A percentile compares a stretch with the other conserved stretches of the same genome.
Conservation (phyloP, 1,140 invertebrate genomes). For the Oscheius sp. region DNA sequence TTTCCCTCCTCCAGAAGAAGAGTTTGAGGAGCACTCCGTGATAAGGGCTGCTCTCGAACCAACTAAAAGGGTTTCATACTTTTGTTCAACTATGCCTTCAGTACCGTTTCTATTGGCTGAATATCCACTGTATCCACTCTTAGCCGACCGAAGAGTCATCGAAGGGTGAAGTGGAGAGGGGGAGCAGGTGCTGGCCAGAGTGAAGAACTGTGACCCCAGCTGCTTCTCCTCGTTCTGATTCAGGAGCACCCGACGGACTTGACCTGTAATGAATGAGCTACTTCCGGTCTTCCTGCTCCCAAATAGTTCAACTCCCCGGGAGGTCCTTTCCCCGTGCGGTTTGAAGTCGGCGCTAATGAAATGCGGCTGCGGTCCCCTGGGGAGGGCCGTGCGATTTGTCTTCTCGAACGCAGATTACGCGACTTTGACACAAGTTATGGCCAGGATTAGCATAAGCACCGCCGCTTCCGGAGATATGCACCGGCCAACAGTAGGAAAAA, state of each 20-base stretch:
- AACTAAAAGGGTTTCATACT: constrained; percentile 22
- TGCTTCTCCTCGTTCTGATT: constrained; percentile 29
- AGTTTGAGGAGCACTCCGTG: constrained; percentile 48
- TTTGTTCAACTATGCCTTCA: constrained; percentile 6
- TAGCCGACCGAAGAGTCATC: constrained; percentile 46
- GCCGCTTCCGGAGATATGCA: constrained; percentile 17
- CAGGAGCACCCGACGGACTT: constrained; percentile 30
- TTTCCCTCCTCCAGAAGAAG: constrained; percentile 52
- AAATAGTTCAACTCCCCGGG: neutral
- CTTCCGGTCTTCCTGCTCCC: too few relatives aligned
- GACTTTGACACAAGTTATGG: constrained; percentile 11
- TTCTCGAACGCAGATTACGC: constrained; percentile 8
- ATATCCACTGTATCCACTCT: constrained; percentile 52
- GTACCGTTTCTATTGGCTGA: constrained; percentile 37
- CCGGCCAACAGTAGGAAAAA: neutral
- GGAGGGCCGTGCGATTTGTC: neutral
- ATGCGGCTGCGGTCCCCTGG: neutral
- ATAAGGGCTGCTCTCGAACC: constrained; percentile 55
- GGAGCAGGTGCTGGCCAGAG: constrained; percentile 26
- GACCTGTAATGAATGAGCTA: too few relatives aligned
- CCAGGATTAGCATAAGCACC: constrained; percentile 13
- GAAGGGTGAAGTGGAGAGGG: constrained; percentile 20
- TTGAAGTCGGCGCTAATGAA: neutral
- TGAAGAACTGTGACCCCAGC: constrained; percentile 24
- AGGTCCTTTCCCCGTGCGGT: neutral